Base-by-base conservation (phyloP, 2,113 vertebrate species). In the Otolemur garnettii region DNA sequence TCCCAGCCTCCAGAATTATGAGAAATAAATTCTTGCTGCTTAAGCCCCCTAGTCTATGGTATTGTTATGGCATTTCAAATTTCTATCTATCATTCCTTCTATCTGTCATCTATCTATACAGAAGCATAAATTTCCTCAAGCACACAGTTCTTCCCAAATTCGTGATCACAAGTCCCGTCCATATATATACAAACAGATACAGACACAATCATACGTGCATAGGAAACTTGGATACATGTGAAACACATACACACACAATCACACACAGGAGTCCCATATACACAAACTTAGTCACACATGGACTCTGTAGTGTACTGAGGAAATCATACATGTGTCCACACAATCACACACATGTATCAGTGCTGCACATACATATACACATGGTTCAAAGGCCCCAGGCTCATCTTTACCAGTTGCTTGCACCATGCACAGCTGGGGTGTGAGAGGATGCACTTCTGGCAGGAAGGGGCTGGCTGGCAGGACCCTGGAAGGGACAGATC, bases 341-440 rank as follows among this genome's bases (percentile, higher is more conserved):
- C n/a, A 45, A 10, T 50, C 79, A 83, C 42, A 57, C 33, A 92
- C 6, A 3, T 5, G 53, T 22, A 45, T 68, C 35, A 9, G 50
- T 15, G 22, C 66, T 28, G 24, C 33, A 35, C 66, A 78, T 53
- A 53, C 7, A 82, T 28, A 30, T 0, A 59, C 55, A 72, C 50
- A 7, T 0, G 5, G 66, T 55, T 74, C 74, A 79, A 86, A 75
- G 77, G n/a, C 77, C 79, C 66, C 24, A 26, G 19, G 13, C 10
- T 78, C 26, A 2, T 82, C 85, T 94, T 98, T 91, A 98, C 98
- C 98, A 97, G 88, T 86, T 98, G 97, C 35, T 98, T 98, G 96
- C 98, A 98, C 98, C 98, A 98, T 1, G 98, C 98, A 79, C 98
- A 98, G 78, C 89, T 97, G 13, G 98, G 97, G 18, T 98, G 98